phyloP scores from a whole-genome alignment of 2,797 vertebrate genomes.

The Myioborus miniatus region DNA sequence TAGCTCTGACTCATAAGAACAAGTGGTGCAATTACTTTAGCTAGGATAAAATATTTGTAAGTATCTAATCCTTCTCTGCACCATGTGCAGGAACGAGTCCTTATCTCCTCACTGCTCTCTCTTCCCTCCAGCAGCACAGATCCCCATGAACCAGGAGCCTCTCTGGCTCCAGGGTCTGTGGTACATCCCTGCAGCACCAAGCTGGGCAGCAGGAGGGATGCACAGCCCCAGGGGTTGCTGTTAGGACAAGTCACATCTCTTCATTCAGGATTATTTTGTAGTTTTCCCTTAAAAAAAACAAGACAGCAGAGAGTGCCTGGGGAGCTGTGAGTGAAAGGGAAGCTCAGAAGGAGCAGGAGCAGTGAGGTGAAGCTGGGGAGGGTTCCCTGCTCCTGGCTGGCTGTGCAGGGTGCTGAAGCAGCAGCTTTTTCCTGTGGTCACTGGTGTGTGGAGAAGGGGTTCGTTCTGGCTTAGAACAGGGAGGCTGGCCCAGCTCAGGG shows the following conservation, averaged over 20 bases:
- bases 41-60: slow-evolving; percentile 70
- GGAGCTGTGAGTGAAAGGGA: not conserved
- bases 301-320: not conserved
- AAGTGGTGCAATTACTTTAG: slow-evolving; percentile 71
- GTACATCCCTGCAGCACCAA: not conserved
- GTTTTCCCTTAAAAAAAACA: not conserved
- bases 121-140: not conserved
- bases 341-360: not conserved
- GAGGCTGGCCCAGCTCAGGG: accelerated
- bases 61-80: slow-evolving; percentile 60
- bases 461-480: not conserved
- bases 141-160: not conserved
- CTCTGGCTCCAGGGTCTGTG: not conserved
- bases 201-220: not conserved
- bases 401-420: not conserved
- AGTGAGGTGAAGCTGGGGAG: not conserved
- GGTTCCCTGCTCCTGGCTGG: not conserved
- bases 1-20: slow-evolving; percentile 72
- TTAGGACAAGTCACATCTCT: not conserved
- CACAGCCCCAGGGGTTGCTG: accelerated
- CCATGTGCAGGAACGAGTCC: not conserved
- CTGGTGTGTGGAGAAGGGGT: not conserved
- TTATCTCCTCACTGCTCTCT: slow-evolving; percentile 13
- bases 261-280: not conserved
- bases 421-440: not conserved